These are phyloP conservation scores for Drosophila mimica DNA, from an alignment of 2,888 invertebrate genomes.

Conservation along the genomic window DNA sequence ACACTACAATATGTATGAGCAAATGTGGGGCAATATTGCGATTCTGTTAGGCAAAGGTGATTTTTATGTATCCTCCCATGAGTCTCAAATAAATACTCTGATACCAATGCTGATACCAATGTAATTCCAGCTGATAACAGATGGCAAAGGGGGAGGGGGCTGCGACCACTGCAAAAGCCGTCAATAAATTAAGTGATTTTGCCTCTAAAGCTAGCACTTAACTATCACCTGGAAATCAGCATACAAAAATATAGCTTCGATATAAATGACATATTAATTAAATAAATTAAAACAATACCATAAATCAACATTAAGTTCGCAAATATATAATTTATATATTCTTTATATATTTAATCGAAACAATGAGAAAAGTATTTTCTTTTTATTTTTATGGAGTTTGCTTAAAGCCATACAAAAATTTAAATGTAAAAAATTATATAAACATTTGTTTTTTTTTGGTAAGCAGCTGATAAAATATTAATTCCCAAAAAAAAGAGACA, in stretches of 20 bases:
- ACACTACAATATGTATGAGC: constrained; percentile 35
- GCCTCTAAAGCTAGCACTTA: neutral
- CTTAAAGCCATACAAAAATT: no score
- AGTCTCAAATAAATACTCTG: neutral
- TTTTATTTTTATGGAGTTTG: no score
- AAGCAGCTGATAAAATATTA: no score
- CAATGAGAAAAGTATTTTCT: neutral
- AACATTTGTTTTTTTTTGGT: no score
- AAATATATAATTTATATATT: no score
- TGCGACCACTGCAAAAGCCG: neutral
- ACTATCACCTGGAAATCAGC: neutral
- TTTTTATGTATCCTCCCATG: constrained; percentile 5
- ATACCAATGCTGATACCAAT: neutral
- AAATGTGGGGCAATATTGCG: constrained; percentile 30
- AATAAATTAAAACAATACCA: neutral
- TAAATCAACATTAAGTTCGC: no score
- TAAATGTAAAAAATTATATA: no score
- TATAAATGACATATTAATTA: neutral
- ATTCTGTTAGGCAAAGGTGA: constrained; percentile 11
- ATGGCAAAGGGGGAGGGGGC: neutral
- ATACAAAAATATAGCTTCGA: neutral
- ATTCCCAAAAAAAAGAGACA: no score
- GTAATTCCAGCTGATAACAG: neutral
- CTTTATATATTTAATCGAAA: no score
- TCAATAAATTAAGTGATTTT: neutral